Percentiles rank a stretch among this genome's conserved stretches.
Evolutionary conservation across 2,113 vertebrate species (phyloP).

Genomic region (Protomyctophum bolini): DNA sequence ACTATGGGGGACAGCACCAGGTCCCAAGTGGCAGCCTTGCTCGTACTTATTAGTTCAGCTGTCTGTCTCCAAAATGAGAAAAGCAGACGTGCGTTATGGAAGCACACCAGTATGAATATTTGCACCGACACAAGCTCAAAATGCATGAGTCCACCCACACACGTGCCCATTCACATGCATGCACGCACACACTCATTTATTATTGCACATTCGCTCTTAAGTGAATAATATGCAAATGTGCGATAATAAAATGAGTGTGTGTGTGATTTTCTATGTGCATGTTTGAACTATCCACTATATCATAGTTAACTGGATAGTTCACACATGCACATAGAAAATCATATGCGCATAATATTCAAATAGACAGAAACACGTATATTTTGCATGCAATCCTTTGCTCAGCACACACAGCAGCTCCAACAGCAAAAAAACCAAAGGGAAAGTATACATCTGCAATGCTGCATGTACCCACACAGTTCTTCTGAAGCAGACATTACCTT

Average conservation of each 20-base stretch:
- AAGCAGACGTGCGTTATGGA: background rate
- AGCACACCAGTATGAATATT: background rate
- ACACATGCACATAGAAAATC: too few relatives aligned
- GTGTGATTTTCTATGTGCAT: background rate
- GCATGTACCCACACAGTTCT: too few relatives aligned
- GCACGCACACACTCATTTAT: background rate
- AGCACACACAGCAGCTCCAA: too few relatives aligned
- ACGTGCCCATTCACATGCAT: background rate
- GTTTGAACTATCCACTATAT: too few relatives aligned
- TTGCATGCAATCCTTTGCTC: too few relatives aligned
- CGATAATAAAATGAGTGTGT: background rate
- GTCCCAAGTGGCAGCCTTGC: slow-evolving; percentile 40
- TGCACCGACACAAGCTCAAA: background rate
- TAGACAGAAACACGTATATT: background rate
- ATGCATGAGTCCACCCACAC: background rate
- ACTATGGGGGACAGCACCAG: slow-evolving; percentile 44
- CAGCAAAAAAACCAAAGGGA: too few relatives aligned
- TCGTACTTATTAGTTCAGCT: slow-evolving; percentile 18
- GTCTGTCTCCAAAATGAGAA: slow-evolving; percentile 15
- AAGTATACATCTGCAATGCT: too few relatives aligned
- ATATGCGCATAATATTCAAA: too few relatives aligned
- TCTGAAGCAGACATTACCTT: too few relatives aligned
- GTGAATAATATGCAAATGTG: too few relatives aligned
- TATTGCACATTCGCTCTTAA: background rate
- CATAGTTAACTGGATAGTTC: too few relatives aligned